Evolutionary conservation across 2,797 vertebrate species (phyloP).

Genomic region (Triplophysa bombifrons): DNA sequence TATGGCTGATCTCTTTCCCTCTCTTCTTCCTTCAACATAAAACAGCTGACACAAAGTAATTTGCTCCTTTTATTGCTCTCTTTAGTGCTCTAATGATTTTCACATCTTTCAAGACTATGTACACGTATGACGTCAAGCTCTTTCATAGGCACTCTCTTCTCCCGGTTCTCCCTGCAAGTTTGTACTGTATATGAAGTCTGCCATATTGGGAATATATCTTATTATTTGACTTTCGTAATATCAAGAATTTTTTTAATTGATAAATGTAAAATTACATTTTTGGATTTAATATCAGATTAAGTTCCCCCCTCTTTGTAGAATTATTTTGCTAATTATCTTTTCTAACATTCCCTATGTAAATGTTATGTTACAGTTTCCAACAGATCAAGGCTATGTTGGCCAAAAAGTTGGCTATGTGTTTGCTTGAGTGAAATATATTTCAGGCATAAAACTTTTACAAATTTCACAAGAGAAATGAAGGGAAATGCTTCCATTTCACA

Average conservation of each 20-base stretch:
- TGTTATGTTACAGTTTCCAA: background rate
- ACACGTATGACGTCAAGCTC: constrained; percentile 32
- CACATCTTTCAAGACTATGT: constrained; percentile 10
- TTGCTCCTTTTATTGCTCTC: constrained; percentile 38
- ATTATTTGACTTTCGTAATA: background rate
- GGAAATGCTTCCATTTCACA: background rate
- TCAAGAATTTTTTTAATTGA: background rate
- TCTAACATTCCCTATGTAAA: background rate
- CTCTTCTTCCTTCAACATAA: constrained; percentile 26
- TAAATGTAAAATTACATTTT: no score
- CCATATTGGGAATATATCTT: background rate
- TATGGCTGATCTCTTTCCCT: constrained; percentile 19
- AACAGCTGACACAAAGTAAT: constrained; percentile 45
- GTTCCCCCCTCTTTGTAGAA: no score
- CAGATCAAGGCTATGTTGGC: no score
- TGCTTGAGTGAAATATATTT: background rate
- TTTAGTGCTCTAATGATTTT: constrained; percentile 43
- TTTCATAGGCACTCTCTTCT: constrained; percentile 9
- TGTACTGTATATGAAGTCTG: background rate
- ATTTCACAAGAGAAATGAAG: background rate
- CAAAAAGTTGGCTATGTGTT: no score
- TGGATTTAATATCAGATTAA: no score
- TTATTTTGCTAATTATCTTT: background rate
- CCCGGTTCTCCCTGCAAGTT: background rate
- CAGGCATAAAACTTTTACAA: constrained; percentile 11